These are phyloP conservation scores for Micronycteris hirsuta DNA, from an alignment of 2,113 vertebrate species.

Conservation along the genomic window DNA sequence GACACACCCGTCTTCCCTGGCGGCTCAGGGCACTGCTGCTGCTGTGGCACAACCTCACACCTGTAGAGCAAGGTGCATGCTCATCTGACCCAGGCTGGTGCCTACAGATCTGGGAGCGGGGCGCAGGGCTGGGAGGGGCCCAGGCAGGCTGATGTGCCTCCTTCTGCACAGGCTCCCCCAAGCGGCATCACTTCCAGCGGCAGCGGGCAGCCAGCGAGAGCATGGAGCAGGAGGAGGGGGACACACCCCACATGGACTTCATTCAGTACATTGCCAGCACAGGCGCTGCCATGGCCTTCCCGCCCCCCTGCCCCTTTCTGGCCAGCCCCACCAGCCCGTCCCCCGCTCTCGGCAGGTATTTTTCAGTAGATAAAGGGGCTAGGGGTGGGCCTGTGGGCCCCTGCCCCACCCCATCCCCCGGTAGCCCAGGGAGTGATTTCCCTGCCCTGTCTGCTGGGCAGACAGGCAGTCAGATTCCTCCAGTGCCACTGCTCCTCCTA, in stretches of 20 bases:
- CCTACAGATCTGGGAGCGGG: neutral
- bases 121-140: neutral
- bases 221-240: slow-evolving; percentile 92
- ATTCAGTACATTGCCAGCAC: slow-evolving; percentile 95
- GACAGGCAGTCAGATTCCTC: neutral
- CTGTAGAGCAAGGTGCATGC: neutral
- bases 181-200: slow-evolving; percentile 94
- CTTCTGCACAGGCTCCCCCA: slow-evolving; percentile 87
- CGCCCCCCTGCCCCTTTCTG: slow-evolving; percentile 82
- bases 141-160: neutral
- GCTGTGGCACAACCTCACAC: fast-evolving
- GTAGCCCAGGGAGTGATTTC: neutral
- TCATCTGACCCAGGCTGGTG: neutral
- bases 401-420: neutral
- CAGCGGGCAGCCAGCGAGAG: slow-evolving; percentile 97
- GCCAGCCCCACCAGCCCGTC: slow-evolving; percentile 88
- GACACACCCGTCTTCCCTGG: neutral
- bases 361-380: slow-evolving; percentile 84
- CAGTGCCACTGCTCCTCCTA: neutral
- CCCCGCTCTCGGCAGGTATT: slow-evolving; percentile 98
- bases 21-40: no score
- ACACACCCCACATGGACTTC: slow-evolving; percentile 86
- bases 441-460: neutral
- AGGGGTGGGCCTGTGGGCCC: slow-evolving; percentile 51
- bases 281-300: slow-evolving; percentile 83